phyloP scores from a whole-genome alignment of 2,113 vertebrate species.

The Ammodytes dubius region DNA sequence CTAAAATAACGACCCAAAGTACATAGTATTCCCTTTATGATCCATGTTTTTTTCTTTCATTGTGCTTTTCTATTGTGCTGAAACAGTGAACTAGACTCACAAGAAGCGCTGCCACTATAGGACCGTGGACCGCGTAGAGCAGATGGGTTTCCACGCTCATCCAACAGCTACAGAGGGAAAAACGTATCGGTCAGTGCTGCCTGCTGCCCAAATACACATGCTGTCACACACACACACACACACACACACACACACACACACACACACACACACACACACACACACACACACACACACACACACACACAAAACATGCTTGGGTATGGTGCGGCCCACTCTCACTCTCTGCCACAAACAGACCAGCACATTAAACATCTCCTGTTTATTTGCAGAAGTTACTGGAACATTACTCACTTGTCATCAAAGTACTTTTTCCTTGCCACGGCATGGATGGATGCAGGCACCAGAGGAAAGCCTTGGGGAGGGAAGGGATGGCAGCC shows the following conservation, averaged over 20 bases:
- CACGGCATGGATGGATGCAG: slow-evolving; percentile 94
- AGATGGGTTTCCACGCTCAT: slow-evolving; percentile 96
- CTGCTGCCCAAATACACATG: slow-evolving; percentile 58
- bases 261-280: no score
- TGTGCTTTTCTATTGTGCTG: not conserved
- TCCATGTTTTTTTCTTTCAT: not conserved
- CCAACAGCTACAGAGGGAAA: slow-evolving; percentile 91
- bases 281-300: no score
- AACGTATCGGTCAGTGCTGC: slow-evolving; percentile 59
- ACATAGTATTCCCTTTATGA: not conserved
- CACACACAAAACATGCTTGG: slow-evolving; percentile 12
- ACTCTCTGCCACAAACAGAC: slow-evolving; percentile 26
- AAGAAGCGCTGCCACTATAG: slow-evolving; percentile 94
- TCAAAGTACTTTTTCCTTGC: slow-evolving; percentile 94
- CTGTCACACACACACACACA: slow-evolving; percentile 4
- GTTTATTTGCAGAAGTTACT: slow-evolving; percentile 66
- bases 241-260: not conserved
- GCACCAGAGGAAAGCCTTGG: slow-evolving; percentile 94
- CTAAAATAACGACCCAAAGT: not conserved
- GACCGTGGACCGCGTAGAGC: slow-evolving; percentile 96
- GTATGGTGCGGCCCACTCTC: slow-evolving; percentile 28
- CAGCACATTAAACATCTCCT: slow-evolving; percentile 62
- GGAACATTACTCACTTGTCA: slow-evolving; percentile 92
- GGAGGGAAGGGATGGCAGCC: slow-evolving; percentile 44
- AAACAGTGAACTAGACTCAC: slow-evolving; percentile 83